Conservation (phyloP, 2,113 vertebrate species). For the Actenoides lindsayi region DNA sequence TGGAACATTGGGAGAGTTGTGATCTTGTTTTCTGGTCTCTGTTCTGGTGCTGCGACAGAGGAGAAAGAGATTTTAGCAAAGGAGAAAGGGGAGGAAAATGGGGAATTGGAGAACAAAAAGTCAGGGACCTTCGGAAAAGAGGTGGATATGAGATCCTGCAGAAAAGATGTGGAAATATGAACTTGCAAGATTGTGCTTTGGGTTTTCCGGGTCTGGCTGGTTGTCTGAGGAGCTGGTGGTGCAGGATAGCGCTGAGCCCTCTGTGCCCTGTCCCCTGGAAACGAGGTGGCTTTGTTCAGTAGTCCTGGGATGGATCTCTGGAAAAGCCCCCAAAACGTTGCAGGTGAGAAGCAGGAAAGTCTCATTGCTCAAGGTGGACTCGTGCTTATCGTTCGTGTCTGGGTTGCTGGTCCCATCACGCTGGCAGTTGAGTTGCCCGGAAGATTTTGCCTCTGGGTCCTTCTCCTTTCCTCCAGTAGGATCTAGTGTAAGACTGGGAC, state of each 20-base stretch:
- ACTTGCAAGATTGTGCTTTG: background rate
- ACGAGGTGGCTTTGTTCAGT: background rate
- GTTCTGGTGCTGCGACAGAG: background rate
- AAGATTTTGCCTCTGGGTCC: background rate
- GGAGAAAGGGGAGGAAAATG: background rate
- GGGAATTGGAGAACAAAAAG: background rate
- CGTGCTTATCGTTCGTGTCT: background rate
- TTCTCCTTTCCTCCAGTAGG: background rate
- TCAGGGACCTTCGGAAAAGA: background rate
- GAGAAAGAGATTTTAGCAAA: background rate
- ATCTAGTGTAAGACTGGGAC: background rate
- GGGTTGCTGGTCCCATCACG: background rate
- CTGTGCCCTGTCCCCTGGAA: background rate
- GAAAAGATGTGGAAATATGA: background rate
- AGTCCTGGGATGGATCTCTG: background rate
- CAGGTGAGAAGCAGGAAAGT: accelerated
- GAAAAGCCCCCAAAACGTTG: background rate
- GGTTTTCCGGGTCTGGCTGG: background rate
- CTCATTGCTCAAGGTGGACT: background rate
- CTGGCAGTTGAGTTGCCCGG: background rate
- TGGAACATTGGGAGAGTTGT: background rate
- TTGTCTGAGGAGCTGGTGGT: background rate
- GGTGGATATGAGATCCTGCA: background rate
- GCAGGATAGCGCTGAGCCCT: no score
- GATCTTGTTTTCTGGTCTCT: background rate